Conservation (phyloP, 2,113 vertebrate species). For the Oncorhynchus gorbuscha region DNA sequence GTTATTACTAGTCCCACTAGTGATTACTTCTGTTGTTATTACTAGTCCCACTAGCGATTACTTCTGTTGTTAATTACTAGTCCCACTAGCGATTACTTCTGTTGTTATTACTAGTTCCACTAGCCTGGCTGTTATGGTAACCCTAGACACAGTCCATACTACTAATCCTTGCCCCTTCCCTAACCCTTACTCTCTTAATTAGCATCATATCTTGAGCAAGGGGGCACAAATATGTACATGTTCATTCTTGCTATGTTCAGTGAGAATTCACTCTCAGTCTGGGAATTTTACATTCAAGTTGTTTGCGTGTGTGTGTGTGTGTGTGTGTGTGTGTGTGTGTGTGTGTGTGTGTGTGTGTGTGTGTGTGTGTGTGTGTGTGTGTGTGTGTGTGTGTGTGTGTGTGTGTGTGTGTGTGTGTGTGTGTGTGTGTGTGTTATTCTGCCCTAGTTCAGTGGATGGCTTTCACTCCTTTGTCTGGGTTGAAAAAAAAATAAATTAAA, state of each 20-base stretch:
- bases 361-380: constrained; percentile 21
- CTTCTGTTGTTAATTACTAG: too few relatives aligned
- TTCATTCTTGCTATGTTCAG: constrained; percentile 62
- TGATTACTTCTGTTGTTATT: constrained; percentile 70
- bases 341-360: constrained; percentile 39
- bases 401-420: constrained; percentile 45
- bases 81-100: constrained; percentile 69
- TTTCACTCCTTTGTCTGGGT: constrained; percentile 61
- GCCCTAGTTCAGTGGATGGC: constrained; percentile 39
- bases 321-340: constrained; percentile 33
- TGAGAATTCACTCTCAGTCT: constrained; percentile 60
- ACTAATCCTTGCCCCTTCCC: constrained; percentile 74
- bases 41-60: constrained; percentile 45
- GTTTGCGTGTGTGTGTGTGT: constrained; percentile 42
- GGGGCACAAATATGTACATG: constrained; percentile 75
- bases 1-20: constrained; percentile 77
- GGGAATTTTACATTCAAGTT: constrained; percentile 53
- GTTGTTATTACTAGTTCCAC: constrained; percentile 78
- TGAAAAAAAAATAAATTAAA: constrained; percentile 13
- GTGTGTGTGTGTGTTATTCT: constrained; percentile 39
- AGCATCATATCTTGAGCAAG: constrained; percentile 75
- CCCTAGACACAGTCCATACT: constrained; percentile 68
- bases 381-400: constrained; percentile 32
- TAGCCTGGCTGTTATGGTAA: constrained; percentile 77
- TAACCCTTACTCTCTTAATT: constrained; percentile 81